These are phyloP conservation scores for Lissonota sp. DNA, from an alignment of 2,888 invertebrate genomes.

Conservation along the genomic window DNA sequence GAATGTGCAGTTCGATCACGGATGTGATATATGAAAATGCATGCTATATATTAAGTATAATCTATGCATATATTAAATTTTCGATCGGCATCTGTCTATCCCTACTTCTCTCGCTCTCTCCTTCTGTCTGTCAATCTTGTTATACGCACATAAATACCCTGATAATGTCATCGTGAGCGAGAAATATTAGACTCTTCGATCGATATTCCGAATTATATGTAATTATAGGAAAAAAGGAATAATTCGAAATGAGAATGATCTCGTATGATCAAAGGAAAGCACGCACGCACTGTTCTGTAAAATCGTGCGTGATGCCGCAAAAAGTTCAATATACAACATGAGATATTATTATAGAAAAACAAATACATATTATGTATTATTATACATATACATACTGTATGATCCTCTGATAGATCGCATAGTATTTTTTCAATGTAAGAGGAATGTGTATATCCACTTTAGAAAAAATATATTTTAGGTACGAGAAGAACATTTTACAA, in stretches of 20 bases:
- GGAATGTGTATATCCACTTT: slow-evolving; percentile 55
- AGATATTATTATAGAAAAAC: slow-evolving; percentile 39
- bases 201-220: slow-evolving; percentile 14
- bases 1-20: slow-evolving; percentile 38
- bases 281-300: slow-evolving; percentile 8
- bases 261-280: neutral
- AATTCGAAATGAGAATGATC: neutral
- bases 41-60: neutral
- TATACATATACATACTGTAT: slow-evolving; percentile 54
- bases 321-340: slow-evolving; percentile 42
- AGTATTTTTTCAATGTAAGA: slow-evolving; percentile 64
- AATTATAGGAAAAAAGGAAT: neutral
- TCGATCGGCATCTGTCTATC: slow-evolving; percentile 16
- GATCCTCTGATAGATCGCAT: slow-evolving; percentile 54
- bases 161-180: slow-evolving; percentile 13
- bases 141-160: slow-evolving; percentile 19
- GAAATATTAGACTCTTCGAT: neutral
- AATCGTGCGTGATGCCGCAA: slow-evolving; percentile 26
- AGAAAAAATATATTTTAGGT: slow-evolving; percentile 74
- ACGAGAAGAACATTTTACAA: slow-evolving; percentile 56
- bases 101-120: slow-evolving; percentile 9
- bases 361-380: slow-evolving; percentile 42
- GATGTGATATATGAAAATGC: slow-evolving; percentile 24
- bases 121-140: slow-evolving; percentile 6
- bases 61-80: neutral